These are phyloP conservation scores for Phylloscopus whistleri DNA, from an alignment of 2,113 vertebrate species.

Conservation along the genomic window DNA sequence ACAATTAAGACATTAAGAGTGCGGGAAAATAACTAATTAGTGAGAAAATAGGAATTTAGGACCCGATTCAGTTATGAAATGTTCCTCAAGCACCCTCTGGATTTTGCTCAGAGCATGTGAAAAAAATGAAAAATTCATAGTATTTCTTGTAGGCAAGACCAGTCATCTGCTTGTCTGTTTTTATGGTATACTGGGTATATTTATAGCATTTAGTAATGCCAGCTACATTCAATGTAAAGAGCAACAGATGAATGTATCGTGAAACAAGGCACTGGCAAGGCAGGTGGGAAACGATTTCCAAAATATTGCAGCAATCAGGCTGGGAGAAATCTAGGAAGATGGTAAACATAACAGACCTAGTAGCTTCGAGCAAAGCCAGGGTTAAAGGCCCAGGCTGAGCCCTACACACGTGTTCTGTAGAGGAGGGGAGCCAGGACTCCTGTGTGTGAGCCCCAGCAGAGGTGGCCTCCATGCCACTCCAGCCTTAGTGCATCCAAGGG, in stretches of 20 bases:
- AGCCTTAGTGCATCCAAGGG: not conserved
- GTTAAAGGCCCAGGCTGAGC: not conserved
- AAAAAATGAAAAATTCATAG: conserved; percentile 51
- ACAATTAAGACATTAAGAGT: not conserved
- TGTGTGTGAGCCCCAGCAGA: not conserved
- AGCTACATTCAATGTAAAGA: conserved; percentile 21
- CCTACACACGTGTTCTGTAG: rapidly evolving
- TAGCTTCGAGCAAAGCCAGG: not conserved
- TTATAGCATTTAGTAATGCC: conserved; percentile 49
- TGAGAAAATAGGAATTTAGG: conserved; percentile 25
- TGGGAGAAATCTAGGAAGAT: not conserved
- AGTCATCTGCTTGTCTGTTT: conserved; percentile 49
- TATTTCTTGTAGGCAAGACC: conserved; percentile 30
- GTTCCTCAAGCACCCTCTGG: conserved; percentile 22
- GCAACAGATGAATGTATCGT: not conserved
- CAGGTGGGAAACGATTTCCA: conserved; percentile 32
- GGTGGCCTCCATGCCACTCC: rapidly evolving
- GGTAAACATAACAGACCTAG: not conserved
- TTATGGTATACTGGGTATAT: conserved; percentile 13
- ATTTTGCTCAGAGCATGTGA: conserved; percentile 25
- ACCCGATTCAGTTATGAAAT: not conserved
- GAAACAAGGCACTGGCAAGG: conserved; percentile 37
- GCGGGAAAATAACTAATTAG: not conserved
- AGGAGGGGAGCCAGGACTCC: not conserved
- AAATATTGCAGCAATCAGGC: not conserved